Evolutionary conservation across 2,888 invertebrate species (phyloP).

Genomic region (Drosophila crucigera): DNA sequence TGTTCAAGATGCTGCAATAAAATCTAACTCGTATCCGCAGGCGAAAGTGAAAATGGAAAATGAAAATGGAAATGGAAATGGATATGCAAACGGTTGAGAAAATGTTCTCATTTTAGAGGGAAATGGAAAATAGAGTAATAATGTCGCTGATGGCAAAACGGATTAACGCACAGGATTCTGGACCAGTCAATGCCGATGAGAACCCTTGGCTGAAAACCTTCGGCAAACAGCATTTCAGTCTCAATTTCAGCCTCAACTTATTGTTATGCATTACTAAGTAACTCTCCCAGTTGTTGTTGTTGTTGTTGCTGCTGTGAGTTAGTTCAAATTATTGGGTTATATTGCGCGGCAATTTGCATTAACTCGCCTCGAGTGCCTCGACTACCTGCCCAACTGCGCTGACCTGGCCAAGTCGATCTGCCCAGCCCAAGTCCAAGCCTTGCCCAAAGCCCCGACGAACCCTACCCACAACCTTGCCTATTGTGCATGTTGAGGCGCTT

Average conservation of each 20-base stretch:
- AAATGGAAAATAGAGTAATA: slow-evolving; percentile 80
- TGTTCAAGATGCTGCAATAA: slow-evolving; percentile 85
- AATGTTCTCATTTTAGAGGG: slow-evolving; percentile 37
- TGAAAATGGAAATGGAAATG: slow-evolving; percentile 14
- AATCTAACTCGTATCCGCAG: slow-evolving; percentile 76
- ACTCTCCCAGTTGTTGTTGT: slow-evolving; percentile 39
- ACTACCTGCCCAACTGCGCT: slow-evolving; percentile 31
- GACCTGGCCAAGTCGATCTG: slow-evolving; percentile 40
- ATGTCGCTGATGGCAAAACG: slow-evolving; percentile 83
- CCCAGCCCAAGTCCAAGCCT: slow-evolving; percentile 74
- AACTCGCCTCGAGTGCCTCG: slow-evolving; percentile 56
- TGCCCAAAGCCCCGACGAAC: slow-evolving; percentile 53
- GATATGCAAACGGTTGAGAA: neutral
- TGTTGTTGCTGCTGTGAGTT: slow-evolving; percentile 53
- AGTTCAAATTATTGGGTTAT: slow-evolving; percentile 81
- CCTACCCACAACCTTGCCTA: slow-evolving; percentile 80
- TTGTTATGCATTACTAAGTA: slow-evolving; percentile 78
- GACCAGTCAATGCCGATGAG: slow-evolving; percentile 34
- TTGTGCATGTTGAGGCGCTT: slow-evolving; percentile 62
- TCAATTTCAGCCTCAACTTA: slow-evolving; percentile 23
- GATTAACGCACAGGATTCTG: slow-evolving; percentile 68
- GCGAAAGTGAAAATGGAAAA: slow-evolving; percentile 54
- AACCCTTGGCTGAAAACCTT: slow-evolving; percentile 29
- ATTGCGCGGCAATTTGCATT: slow-evolving; percentile 83
- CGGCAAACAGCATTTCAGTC: slow-evolving; percentile 16